Conservation (phyloP, 2,113 vertebrate species). For the Chroicocephalus ridibundus region DNA sequence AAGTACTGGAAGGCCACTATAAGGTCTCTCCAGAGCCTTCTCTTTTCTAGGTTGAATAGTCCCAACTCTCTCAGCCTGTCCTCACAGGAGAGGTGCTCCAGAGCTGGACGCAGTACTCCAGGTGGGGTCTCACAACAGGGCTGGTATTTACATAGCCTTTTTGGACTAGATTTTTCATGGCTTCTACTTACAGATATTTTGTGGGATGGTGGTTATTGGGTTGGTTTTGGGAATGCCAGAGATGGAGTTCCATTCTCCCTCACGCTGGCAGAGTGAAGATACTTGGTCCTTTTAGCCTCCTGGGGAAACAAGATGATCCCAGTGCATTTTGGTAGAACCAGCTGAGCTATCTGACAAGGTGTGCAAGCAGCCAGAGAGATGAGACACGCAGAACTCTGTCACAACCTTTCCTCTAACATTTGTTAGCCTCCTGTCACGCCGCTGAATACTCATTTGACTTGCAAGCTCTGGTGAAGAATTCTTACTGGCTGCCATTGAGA, state of each 20-base stretch:
- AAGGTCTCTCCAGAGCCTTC: too few relatives aligned
- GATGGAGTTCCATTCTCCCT: background rate
- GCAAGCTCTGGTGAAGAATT: background rate
- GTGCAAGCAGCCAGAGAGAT: background rate
- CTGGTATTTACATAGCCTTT: background rate
- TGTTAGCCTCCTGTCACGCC: background rate
- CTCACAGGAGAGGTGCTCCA: too few relatives aligned
- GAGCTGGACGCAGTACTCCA: background rate
- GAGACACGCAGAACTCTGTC: background rate
- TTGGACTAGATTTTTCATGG: background rate
- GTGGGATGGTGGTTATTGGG: background rate
- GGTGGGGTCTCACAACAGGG: background rate
- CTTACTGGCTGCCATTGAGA: background rate
- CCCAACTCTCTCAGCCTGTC: too few relatives aligned
- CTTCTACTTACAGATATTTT: background rate
- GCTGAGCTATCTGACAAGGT: background rate
- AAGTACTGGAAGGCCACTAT: too few relatives aligned
- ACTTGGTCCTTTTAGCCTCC: background rate
- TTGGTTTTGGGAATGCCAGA: background rate
- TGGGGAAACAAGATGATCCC: rapidly evolving
- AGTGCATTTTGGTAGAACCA: background rate
- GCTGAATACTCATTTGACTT: background rate
- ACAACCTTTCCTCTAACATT: background rate
- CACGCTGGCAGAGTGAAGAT: background rate
- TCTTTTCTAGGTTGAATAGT: too few relatives aligned